Percentiles rank a stretch among this genome's conserved stretches.
Evolutionary conservation across 1,140 invertebrate genomes (phyloP).

Genomic region (Drosophila insularis): DNA sequence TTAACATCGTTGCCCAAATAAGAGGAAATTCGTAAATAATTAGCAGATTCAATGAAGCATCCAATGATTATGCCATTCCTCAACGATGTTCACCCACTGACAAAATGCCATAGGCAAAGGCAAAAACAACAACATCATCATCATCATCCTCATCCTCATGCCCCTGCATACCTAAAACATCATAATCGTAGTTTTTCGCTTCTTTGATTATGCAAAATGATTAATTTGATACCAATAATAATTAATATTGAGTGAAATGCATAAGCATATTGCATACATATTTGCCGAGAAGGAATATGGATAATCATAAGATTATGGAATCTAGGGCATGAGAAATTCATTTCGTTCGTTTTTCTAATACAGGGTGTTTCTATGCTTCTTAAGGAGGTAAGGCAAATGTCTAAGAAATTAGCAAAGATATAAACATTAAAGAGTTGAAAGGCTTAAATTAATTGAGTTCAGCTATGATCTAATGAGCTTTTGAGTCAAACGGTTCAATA

Average conservation of each 20-base stretch:
- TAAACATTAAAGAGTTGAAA: too few species aligned
- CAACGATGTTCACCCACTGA: not conserved
- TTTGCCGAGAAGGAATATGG: constrained; percentile 7
- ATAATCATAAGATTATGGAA: constrained; percentile 14
- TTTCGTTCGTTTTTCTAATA: not conserved
- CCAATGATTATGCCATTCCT: constrained; percentile 23
- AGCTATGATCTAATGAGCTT: too few species aligned
- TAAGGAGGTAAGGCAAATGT: not conserved
- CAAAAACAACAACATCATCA: constrained; percentile 27
- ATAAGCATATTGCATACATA: constrained; percentile 2
- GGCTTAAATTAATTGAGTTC: too few species aligned
- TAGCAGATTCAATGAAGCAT: constrained; percentile 44
- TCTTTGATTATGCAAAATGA: constrained; percentile 49
- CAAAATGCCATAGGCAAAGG: constrained; percentile 27
- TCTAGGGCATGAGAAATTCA: constrained; percentile 1
- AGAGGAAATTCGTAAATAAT: constrained; percentile 54
- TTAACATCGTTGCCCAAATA: constrained; percentile 20
- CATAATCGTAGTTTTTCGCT: constrained; percentile 23
- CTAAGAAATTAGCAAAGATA: too few species aligned
- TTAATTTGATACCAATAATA: constrained; percentile 20
- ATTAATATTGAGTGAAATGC: constrained; percentile 14
- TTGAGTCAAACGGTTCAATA: too few species aligned
- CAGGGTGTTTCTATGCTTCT: not conserved
- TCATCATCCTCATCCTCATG: not conserved
- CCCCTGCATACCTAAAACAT: not conserved